phyloP scores from a whole-genome alignment of 2,113 vertebrate genomes.

The Oryzias woworae region DNA sequence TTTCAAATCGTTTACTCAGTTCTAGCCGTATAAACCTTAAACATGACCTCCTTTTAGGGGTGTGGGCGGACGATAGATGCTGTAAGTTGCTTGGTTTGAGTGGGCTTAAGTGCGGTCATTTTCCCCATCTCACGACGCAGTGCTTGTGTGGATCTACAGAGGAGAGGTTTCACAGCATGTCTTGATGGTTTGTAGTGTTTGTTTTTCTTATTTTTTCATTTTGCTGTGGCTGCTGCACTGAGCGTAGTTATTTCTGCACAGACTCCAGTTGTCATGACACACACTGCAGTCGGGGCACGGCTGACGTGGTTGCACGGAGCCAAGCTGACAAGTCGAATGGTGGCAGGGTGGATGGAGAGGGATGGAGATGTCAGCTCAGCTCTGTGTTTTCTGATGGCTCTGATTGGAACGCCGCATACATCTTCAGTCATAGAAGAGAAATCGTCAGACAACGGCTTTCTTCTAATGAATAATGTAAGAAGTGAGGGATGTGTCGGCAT shows the following conservation, averaged over 20 bases:
- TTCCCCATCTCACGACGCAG: not conserved
- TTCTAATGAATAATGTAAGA: too few species aligned
- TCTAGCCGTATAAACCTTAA: conserved; percentile 23
- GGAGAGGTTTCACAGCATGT: not conserved
- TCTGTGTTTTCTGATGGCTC: conserved; percentile 14
- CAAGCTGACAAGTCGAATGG: conserved; percentile 10
- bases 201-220: conserved; percentile 4
- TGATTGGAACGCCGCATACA: not conserved
- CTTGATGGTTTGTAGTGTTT: not conserved
- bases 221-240: conserved; percentile 27
- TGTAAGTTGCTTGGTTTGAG: not conserved
- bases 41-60: conserved; percentile 23
- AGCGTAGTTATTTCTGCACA: conserved; percentile 35
- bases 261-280: conserved; percentile 50
- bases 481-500: too few species aligned
- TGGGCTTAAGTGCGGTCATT: not conserved
- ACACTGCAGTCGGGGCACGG: conserved; percentile 17
- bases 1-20: conserved; percentile 50
- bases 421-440: conserved; percentile 1
- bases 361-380: conserved; percentile 10
- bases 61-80: conserved; percentile 7
- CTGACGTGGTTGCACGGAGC: conserved; percentile 12
- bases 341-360: conserved; percentile 1
- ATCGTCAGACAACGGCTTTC: too few species aligned
- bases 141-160: not conserved